Base-by-base conservation (phyloP, 92 coral and sea anemone genomes). In the Chrysogorgia sp. region DNA sequence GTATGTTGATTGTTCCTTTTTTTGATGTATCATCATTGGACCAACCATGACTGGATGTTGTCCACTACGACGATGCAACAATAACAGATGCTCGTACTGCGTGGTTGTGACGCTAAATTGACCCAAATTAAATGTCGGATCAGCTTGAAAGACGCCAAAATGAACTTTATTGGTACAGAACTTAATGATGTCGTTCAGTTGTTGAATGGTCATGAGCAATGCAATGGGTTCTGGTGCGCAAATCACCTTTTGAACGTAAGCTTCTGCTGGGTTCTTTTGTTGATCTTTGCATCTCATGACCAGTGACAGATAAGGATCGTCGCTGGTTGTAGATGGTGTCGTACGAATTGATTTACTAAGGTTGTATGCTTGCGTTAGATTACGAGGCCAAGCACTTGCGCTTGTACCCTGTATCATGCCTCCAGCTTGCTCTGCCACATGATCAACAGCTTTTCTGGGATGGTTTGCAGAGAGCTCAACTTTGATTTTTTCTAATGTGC, bases 201-300 rank as follows among this genome's bases (percentile, higher is more conserved):
- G 43, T 4, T 12, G 43, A 12, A 4, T 37, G 43, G 5, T 12
- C 12, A 12, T 12, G 5, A 37, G 43, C 5, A 37, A 37, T 4
- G 6, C 5, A 12, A 12, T 12, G 6, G 43, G 43, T 12, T 37
- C 43, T 37, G 43, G 43, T 5, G 43, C 43, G 12, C 43, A 37
- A 21, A 83, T 56, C 28, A 83, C 86, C 40, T 77, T 60, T 9
- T 76, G 58, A 52, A 82, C 66, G 34, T 14, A 75, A 35, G 86
- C 76, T 14, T 75, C 60, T 40, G 25, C 65, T 48, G 34, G 49
- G 26, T 22, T 53, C 40, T 66, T 83, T 40, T 65, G 71, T 26
- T 83, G 68, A 71, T 82, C 82, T 56, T 82, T 82, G 65, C 82
- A 62, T 58, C 76, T 74, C 24, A 82, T 68, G 8, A 74, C 86